Conservation (phyloP, 2,888 invertebrate genomes). For the Tenthredo scrophulariae region DNA sequence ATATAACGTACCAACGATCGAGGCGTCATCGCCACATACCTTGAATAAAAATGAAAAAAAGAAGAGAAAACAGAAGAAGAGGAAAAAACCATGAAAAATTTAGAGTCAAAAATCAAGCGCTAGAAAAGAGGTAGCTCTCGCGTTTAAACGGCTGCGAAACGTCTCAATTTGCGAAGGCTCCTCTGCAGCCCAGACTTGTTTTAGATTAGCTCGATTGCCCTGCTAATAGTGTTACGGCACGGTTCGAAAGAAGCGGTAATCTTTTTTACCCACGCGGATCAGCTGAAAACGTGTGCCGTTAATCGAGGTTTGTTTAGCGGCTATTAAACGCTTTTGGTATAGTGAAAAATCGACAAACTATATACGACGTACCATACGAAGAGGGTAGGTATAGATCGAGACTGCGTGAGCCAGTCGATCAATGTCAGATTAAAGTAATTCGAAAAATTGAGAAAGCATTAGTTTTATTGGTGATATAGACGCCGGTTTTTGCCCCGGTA, state of each 20-base stretch:
- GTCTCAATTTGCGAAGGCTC: slow-evolving; percentile 36
- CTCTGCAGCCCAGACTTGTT: not conserved
- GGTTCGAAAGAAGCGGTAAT: slow-evolving; percentile 17
- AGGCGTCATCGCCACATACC: slow-evolving; percentile 4
- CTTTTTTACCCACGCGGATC: slow-evolving; percentile 11
- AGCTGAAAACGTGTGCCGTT: slow-evolving; percentile 25
- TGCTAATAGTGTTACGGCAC: slow-evolving; percentile 14
- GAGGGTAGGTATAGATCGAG: not conserved
- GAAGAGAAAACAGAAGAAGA: not conserved
- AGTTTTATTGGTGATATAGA: not conserved
- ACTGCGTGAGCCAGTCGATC: not conserved
- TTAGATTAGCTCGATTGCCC: slow-evolving; percentile 22
- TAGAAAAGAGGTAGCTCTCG: slow-evolving; percentile 7
- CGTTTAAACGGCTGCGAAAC: slow-evolving; percentile 1
- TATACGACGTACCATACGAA: not conserved
- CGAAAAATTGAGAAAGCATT: slow-evolving; percentile 23
- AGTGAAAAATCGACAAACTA: slow-evolving; percentile 4
- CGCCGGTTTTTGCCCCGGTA: not conserved
- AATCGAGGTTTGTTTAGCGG: slow-evolving; percentile 4
- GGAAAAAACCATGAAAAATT: not conserved
- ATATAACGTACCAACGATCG: slow-evolving; percentile 2
- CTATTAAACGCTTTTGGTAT: slow-evolving; percentile 7
- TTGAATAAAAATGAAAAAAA: not conserved
- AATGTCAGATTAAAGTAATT: slow-evolving; percentile 30
- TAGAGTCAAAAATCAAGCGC: not conserved